Conservation (phyloP, 2,797 vertebrate species). For the Bradypus variegatus region DNA sequence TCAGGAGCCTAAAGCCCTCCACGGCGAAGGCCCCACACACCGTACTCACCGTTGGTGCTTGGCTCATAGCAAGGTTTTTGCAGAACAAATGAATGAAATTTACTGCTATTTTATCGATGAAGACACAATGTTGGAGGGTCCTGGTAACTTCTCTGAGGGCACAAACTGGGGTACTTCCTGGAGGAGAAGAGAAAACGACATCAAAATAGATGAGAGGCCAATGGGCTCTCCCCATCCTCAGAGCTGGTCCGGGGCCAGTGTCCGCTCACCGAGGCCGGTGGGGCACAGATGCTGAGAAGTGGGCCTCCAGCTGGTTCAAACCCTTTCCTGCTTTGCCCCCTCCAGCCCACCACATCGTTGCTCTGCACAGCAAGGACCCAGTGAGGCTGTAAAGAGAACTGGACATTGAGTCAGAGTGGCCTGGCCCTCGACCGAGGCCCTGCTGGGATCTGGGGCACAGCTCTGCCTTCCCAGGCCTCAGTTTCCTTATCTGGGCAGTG, state of each 20-base stretch:
- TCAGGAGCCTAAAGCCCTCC: fast-evolving
- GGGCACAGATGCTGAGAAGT: not conserved
- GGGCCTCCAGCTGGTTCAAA: fast-evolving
- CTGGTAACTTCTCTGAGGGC: not conserved
- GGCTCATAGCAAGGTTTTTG: not conserved
- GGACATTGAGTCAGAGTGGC: not conserved
- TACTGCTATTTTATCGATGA: not conserved
- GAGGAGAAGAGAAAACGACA: not conserved
- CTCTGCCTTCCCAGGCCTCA: fast-evolving
- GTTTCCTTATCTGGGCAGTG: not conserved
- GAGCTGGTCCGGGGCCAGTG: no score
- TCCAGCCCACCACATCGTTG: fast-evolving
- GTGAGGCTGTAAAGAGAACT: fast-evolving
- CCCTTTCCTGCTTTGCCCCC: no score
- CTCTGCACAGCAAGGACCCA: no score
- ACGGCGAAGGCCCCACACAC: fast-evolving
- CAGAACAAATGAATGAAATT: not conserved
- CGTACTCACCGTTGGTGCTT: fast-evolving
- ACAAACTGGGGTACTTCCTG: not conserved
- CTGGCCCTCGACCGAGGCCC: not conserved
- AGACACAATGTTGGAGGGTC: not conserved
- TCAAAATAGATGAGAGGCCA: not conserved
- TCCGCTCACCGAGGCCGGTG: not conserved
- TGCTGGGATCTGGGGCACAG: slow-evolving; percentile 39
- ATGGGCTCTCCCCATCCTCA: not conserved